Base-by-base conservation (phyloP, 1,140 invertebrate genomes). In the Cataglyphis hispanica region DNA sequence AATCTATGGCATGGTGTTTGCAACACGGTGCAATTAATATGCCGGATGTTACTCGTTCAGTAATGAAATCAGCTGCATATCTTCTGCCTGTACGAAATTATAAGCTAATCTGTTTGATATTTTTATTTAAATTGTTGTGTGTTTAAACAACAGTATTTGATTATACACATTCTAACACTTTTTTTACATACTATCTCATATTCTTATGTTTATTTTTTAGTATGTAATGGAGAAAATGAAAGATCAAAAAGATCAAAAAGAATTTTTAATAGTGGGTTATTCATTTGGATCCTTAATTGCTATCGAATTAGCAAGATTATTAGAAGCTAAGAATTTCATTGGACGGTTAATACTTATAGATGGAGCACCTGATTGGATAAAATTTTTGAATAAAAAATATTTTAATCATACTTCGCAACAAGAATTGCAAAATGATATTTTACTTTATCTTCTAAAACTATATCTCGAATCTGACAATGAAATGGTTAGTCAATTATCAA, bases 1-100 rank as follows among this genome's bases (percentile, higher is more conserved):
- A 95, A 53, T 94, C 94, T 37, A 96, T 96, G 67, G 96, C 96
- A 0, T 96, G 95, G 89, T 97, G 96, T 85, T 91, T 98, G 34
- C 97, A 98, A 92, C 95, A 94, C 6, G 84, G 91, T 61, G 87
- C 92, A 34, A 77, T 83, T 25, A 74, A 91, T 22, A 74, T 40
- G 7, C 46, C 46, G 0, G 19, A 80, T 10, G 10, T 43, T 43
- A 43, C 40, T 43, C 66, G 72, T n/a, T 91, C 87, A 10, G 87
- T 94, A 40, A 56, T 10, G 80, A 89, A 58, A 93, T 95, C 67
- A 94, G 63, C 94, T 0, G 86, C 93, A 25, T 84, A 84, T 63
- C 77, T 95, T 3, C 10, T 60, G 34, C 75, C 63, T 40, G 63
- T 66, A 66, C 10, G 2, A 22, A 13, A 43, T 53, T 53, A 53